Evolutionary conservation across 2,797 vertebrate genomes (phyloP), one percentile per base, ranked within the genome.

Genomic region (Euthynnus affinis): DNA sequence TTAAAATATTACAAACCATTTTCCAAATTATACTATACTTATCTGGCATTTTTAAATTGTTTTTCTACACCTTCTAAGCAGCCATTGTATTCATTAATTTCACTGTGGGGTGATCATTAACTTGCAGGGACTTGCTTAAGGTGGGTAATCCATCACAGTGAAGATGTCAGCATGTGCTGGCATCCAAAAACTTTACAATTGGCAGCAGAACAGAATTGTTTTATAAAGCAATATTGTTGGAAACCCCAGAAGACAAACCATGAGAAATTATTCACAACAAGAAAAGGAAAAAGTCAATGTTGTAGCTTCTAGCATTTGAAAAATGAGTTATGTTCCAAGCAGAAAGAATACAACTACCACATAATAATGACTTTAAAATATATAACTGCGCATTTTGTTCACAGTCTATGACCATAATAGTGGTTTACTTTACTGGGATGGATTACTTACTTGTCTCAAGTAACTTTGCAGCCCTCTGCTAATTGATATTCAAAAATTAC

Each of bases 51-150:
- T 72, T 18, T 67, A 23, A 37, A 37, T 1, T 37, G 6, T 5
- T 68, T 74, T 74, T 46, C 20, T 3, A 7, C 57, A 9, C 12
- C 14, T 40, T 57, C n/a, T 18, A 29, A 73, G 53, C 59, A 55
- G 22, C 4, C 34, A 25, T 23, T 60, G 13, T 73, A 76, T 72
- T 32, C 48, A 48, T 58, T 66, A 1, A 29, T 51, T 73, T 49
- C 13, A 46, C 58, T 51, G 1, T 51, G 2, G 20, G 61, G 9
- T 18, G 1, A 27, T 75, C 23, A 56, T 78, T 68, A 20, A 76
- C 76, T 67, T 37, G 72, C 66, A 74, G 34, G 15, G 62, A 80
- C 72, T 42, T 55, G 15, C 14, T 17, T 64, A n/a, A 73, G 18
- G 32, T 48, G 65, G 48, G 49, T 49, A 67, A 80, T 67, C 61